phyloP scores from a whole-genome alignment of 1,140 invertebrate species.

The Drosophila pectinifera region DNA sequence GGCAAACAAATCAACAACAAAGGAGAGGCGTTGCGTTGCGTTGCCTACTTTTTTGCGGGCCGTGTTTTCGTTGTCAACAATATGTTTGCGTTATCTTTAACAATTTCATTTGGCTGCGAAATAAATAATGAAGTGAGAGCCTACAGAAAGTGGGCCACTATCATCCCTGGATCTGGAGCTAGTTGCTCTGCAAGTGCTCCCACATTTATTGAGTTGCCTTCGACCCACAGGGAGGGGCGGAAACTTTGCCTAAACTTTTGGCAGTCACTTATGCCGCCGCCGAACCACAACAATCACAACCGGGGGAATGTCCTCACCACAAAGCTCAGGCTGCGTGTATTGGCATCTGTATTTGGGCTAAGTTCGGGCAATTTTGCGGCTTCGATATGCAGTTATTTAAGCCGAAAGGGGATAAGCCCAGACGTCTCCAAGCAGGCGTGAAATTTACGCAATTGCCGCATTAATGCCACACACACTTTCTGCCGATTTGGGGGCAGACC shows the following conservation, averaged over 20 bases:
- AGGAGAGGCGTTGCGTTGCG: constrained; percentile 31
- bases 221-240: neutral
- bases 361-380: constrained; percentile 69
- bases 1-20: constrained; percentile 52
- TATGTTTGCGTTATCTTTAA: constrained; percentile 81
- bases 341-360: constrained; percentile 73
- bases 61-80: constrained; percentile 68
- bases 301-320: constrained; percentile 17
- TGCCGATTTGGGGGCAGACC: constrained; percentile 45
- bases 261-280: constrained; percentile 67
- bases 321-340: constrained; percentile 53
- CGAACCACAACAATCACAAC: constrained; percentile 25
- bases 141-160: constrained; percentile 18
- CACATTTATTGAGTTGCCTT: constrained; percentile 69
- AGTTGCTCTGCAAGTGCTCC: constrained; percentile 62
- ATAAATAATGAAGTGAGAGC: constrained; percentile 79
- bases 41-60: constrained; percentile 68
- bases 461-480: constrained; percentile 73
- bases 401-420: constrained; percentile 37
- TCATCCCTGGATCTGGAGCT: constrained; percentile 46
- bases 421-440: constrained; percentile 55
- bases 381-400: constrained; percentile 70
- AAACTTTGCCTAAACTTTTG: constrained; percentile 72
- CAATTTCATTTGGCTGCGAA: constrained; percentile 69
- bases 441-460: constrained; percentile 81